Evolutionary conservation across 1,140 invertebrate species (phyloP), one percentile per base, ranked within the genome.

Genomic region (Marisa cornuarietis): DNA sequence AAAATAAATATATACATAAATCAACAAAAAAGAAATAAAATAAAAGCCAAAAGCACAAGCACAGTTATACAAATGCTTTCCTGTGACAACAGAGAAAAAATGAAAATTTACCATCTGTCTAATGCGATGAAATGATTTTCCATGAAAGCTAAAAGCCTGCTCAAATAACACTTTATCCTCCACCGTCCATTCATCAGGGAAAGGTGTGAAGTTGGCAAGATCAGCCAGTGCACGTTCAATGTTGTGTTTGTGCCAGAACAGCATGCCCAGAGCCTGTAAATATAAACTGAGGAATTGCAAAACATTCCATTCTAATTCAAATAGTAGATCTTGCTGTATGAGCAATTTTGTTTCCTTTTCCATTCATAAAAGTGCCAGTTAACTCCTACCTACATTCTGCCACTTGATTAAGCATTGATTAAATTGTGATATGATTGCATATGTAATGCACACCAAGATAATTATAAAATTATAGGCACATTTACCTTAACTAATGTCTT

Each of bases 151-250:
- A 90, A 98, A 99, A 49, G 97, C 98, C 91, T 99, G 97, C 90
- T 99, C 97, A 93, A 99, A 99, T 26, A 99, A 91, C 71, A 99
- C 96, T 93, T 99, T 99, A 88, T 99, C 98, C 91, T 99, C 98
- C 7, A 97, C 95, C 22, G 97, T 97, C 98, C 98, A 99, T 87
- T 99, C 97, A 92, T 99, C 97, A 49, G 97, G 97, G 88, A 98
- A 98, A 6, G 98, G 98, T 78, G 97, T 98, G 88, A 99, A 99
- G 91, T 99, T 99, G 20, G 97, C 95, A 80, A 99, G 93, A 90
- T 99, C 97, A 87, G 95, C 92, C 6, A 97, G 94, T 9, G 98
- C 97, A 85, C 96, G 94, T 83, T 97, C 96, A 63, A 99, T 92
- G 91, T 98, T 96, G 92, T 99, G 97, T 91, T 98, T 98, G 87